These are phyloP conservation scores for Antrozous pallidus DNA, from an alignment of 2,797 vertebrate species.

Conservation along the genomic window DNA sequence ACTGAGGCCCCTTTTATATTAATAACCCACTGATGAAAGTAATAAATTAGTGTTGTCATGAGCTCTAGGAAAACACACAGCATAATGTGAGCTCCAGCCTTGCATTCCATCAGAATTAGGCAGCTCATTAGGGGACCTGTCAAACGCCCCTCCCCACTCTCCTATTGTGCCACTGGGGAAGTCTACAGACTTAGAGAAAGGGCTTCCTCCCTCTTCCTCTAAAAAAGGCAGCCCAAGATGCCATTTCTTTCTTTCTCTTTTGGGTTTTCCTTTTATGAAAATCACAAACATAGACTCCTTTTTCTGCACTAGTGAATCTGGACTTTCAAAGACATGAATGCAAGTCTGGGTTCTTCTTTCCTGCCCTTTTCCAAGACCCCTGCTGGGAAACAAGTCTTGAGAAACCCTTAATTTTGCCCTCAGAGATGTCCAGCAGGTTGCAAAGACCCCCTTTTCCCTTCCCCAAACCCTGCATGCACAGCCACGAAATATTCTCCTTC, in stretches of 20 bases:
- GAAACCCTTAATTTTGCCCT: neutral
- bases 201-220: neutral
- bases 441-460: neutral
- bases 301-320: neutral
- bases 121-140: constrained; percentile 52
- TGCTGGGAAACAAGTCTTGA: neutral
- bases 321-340: neutral
- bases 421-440: neutral
- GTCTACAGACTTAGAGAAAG: neutral
- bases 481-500: neutral
- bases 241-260: neutral
- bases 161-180: neutral
- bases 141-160: neutral
- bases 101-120: constrained; percentile 71
- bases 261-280: neutral
- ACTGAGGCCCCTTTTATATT: constrained; percentile 47
- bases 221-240: neutral
- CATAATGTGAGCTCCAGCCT: neutral
- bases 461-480: neutral
- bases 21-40: constrained; percentile 76
- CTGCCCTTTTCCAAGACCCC: neutral
- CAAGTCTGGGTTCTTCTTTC: neutral
- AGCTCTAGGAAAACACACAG: constrained; percentile 63
- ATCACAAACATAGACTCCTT: neutral
- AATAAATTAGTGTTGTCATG: constrained; percentile 81